phyloP scores from a whole-genome alignment of 2,888 invertebrate genomes.

The Cotesia congregata region DNA sequence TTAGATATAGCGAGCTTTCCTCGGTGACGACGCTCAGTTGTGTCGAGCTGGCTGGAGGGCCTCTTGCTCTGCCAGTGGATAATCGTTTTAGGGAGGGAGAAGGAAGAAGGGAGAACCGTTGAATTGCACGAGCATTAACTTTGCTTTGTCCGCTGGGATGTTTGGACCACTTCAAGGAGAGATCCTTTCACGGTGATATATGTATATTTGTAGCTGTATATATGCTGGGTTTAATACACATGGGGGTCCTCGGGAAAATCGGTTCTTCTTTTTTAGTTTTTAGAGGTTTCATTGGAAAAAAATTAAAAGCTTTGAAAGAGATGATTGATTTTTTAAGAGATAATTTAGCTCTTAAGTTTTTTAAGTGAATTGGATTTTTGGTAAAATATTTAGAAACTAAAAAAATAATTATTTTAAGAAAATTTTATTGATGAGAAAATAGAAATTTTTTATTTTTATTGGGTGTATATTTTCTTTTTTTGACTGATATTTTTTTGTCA shows the following conservation, averaged over 20 bases:
- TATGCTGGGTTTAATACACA: constrained; percentile 4
- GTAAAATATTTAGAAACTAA: too few relatives aligned
- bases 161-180: constrained; percentile 55
- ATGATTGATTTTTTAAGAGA: too few relatives aligned
- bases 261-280: too few relatives aligned
- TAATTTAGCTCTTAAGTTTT: too few relatives aligned
- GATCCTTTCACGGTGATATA: constrained; percentile 26
- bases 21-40: constrained; percentile 39
- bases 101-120: neutral
- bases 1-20: constrained; percentile 49
- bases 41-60: constrained; percentile 15
- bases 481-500: too few relatives aligned
- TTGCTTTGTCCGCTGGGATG: constrained; percentile 50
- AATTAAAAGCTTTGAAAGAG: too few relatives aligned
- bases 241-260: neutral
- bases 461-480: too few relatives aligned
- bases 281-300: too few relatives aligned
- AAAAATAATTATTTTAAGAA: too few relatives aligned
- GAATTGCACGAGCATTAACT: constrained; percentile 49
- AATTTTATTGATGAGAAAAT: too few relatives aligned
- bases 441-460: too few relatives aligned
- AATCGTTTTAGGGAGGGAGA: constrained; percentile 67
- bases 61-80: constrained; percentile 59
- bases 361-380: too few relatives aligned
- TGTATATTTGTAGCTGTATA: neutral